Base-by-base conservation (phyloP, 1,140 invertebrate genomes). In the Ephestia elutella region DNA sequence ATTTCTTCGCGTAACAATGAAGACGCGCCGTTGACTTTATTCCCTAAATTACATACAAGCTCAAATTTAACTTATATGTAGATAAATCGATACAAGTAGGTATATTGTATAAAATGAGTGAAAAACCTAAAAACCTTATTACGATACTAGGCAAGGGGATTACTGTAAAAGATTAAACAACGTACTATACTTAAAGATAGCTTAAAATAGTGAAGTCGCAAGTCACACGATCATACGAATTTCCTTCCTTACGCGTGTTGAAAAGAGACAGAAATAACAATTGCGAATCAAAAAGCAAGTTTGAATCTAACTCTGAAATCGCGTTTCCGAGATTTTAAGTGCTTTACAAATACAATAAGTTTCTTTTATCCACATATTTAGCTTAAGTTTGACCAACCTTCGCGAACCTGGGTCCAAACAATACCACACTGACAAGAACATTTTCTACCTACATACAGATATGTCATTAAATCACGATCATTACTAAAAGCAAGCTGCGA, bases 101-200 rank as follows among this genome's bases (percentile, higher is more conserved):
- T 87, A 83, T 83, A 82, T 85, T 87, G 85, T 87, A 87, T 86
- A 87, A 87, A 87, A 87, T 73, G 80, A 84, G 80, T 87, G 82
- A 82, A 86, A 87, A 87, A 86, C 77, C 81, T 80, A 82, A 83
- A 77, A 82, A 73, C 66, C 78, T 83, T 85, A 82, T n/a, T 67
- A 78, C 63, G 67, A 74, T 76, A 81, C 78, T 82, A 85, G 80
- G 80, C 81, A 84, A 81, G 77, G 78, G 77, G 72, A 71, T 80
- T 78, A 86, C 73, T 74, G 79, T 83, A 80, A 80, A 83, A 78
- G 62, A 77, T 84, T 77, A 79, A 82, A 70, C 66, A 74, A 80
- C 70, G 62, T 71, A 77, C 80, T 87, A 85, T 72, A 86, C 78
- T 85, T 86, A 87, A 77, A 73, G 73, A 87, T 84, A 87, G 79